These are phyloP conservation scores for Caiman crocodilus DNA, from an alignment of 2,797 vertebrate species.

Conservation along the genomic window DNA sequence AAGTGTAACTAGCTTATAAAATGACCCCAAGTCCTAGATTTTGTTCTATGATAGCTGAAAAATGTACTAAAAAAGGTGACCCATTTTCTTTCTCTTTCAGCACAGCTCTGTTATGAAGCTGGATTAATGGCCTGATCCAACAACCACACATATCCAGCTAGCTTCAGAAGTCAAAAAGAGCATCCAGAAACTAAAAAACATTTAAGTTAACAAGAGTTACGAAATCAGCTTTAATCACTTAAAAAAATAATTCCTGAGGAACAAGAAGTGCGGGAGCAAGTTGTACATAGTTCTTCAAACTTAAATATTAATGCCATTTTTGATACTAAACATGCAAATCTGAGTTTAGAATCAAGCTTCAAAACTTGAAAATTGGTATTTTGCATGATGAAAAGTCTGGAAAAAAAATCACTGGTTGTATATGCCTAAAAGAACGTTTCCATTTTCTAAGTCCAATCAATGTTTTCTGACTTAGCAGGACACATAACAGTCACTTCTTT, in stretches of 20 bases:
- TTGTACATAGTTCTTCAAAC: slow-evolving; percentile 7
- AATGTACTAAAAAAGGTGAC: neutral
- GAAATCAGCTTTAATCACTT: neutral
- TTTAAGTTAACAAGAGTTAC: slow-evolving; percentile 53
- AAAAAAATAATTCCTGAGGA: slow-evolving; percentile 48
- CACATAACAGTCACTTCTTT: slow-evolving; percentile 40
- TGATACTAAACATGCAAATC: slow-evolving; percentile 44
- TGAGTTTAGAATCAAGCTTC: slow-evolving; percentile 44
- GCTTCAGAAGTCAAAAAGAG: slow-evolving; percentile 13
- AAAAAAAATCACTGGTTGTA: slow-evolving; percentile 56
- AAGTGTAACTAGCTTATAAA: neutral
- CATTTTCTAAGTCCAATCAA: slow-evolving; percentile 58
- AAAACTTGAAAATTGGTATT: slow-evolving; percentile 67
- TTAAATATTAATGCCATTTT: neutral
- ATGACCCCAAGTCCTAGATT: neutral
- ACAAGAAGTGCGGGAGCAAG: slow-evolving; percentile 6
- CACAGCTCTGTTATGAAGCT: neutral
- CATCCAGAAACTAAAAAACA: slow-evolving; percentile 6
- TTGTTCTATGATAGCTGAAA: neutral
- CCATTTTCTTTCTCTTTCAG: neutral
- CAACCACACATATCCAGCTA: slow-evolving; percentile 26
- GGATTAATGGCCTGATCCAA: neutral
- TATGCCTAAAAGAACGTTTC: slow-evolving; percentile 41
- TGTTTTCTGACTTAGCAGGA: slow-evolving; percentile 53
- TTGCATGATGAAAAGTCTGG: slow-evolving; percentile 59